Base-by-base conservation (phyloP, 2,113 vertebrate species). In the Cyanistes caeruleus region DNA sequence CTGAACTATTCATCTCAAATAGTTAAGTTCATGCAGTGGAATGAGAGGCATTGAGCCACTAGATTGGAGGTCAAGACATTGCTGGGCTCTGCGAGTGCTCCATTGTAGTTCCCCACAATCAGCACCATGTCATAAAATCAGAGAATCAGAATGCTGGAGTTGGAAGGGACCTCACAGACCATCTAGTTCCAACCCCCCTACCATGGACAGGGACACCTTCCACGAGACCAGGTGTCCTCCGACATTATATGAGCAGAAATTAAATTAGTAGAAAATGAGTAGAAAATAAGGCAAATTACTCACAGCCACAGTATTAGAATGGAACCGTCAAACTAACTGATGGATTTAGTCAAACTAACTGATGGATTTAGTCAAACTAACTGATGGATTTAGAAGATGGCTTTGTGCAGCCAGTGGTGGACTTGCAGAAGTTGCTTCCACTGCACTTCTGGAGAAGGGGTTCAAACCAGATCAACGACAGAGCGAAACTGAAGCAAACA, bases 21-120 rank as follows among this genome's bases (percentile, higher is more conserved):
- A 64, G 11, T 30, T 82, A 59, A 21, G 9, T 20, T 75, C 65
- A n/a, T 33, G 46, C 7, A 80, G 82, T 41, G 5, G 20, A 80
- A 43, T 49, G 43, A 59, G 63, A 80, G 31, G 18, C 25, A 30
- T 2, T 53, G 31, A 85, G 28, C 10, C 46, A 9, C 17, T 56
- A 28, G 37, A 28, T 13, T 43, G n/a, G 23, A 23, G 30, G 19
- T 79, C 23, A 41, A 78, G n/a, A 19, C 1, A 27, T 14, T 59
- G 27, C 22, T 41, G 43, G 52, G 18, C 15, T 83, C 4, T 49
- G 8, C 0, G 1, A 73, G 14, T 0, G 0, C 37, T 41, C 44
- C 15, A 7, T 11, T 59, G 27, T 53, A 22, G 15, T 59, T 75
- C 93, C 48, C 13, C 8, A 43, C 17, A 51, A 15, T 28, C 20